phyloP scores from a whole-genome alignment of 2,888 invertebrate genomes.

The Eulithis testata region DNA sequence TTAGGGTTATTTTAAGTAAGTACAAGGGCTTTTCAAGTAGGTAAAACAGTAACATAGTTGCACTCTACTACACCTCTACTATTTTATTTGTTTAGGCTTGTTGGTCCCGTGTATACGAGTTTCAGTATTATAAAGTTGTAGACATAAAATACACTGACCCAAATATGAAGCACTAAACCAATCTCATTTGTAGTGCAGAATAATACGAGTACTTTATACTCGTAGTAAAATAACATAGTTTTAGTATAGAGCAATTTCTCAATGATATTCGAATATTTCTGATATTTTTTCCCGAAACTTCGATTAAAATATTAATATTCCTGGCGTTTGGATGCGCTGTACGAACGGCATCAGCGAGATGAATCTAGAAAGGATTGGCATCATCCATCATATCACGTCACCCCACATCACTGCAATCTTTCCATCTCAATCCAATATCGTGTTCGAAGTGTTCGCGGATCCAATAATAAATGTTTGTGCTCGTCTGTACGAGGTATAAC shows the following conservation, averaged over 20 bases:
- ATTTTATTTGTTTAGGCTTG: conserved; percentile 10
- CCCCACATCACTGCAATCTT: conserved; percentile 59
- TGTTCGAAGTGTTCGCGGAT: conserved; percentile 50
- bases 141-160: too few relatives aligned
- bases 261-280: too few relatives aligned
- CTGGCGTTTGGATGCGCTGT: conserved; percentile 8
- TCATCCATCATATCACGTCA: conserved; percentile 59
- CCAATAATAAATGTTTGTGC: conserved; percentile 43
- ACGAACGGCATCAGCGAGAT: conserved; percentile 40
- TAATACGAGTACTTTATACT: too few relatives aligned
- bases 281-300: neutral
- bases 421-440: conserved; percentile 59
- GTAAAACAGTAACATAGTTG: conserved; percentile 5
- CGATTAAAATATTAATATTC: conserved; percentile 24
- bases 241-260: too few relatives aligned
- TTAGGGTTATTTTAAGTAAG: conserved; percentile 10
- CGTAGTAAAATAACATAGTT: too few relatives aligned
- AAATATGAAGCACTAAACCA: too few relatives aligned
- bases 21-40: conserved; percentile 6
- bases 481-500: conserved; percentile 22
- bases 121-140: neutral
- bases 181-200: too few relatives aligned
- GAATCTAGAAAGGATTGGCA: conserved; percentile 53
- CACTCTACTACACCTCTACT: neutral
- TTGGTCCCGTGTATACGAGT: neutral